A percentile compares a stretch with the other conserved stretches of the same genome.
These are phyloP conservation scores for Sphenodon punctatus DNA, from an alignment of 2,797 vertebrate species.

Conservation along the genomic window DNA sequence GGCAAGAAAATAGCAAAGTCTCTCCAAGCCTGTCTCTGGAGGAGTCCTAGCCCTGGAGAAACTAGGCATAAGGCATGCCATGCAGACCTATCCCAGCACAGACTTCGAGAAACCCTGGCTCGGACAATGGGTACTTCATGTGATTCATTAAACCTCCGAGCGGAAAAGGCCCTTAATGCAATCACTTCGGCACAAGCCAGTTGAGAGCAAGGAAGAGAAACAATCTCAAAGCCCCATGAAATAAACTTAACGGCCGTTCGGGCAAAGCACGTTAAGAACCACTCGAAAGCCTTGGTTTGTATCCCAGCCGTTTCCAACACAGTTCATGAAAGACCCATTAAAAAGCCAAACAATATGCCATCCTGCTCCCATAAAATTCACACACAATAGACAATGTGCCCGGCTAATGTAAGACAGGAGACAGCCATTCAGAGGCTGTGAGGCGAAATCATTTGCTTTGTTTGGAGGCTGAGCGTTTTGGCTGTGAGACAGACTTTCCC, in stretches of 20 bases:
- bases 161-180: too few relatives aligned
- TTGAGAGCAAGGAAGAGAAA: neutral
- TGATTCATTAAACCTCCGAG: too few relatives aligned
- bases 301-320: neutral
- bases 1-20: neutral
- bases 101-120: neutral
- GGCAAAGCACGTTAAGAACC: neutral
- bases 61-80: neutral
- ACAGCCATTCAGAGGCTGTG: neutral
- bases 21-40: neutral
- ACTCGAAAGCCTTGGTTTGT: neutral
- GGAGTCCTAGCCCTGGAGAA: neutral
- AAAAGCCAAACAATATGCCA: neutral
- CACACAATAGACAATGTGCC: neutral
- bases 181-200: neutral
- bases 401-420: neutral
- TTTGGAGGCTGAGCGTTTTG: neutral
- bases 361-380: neutral
- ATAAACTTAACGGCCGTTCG: fast-evolving
- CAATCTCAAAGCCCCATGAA: neutral
- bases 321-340: neutral
- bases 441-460: neutral
- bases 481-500: neutral
- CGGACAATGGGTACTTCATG: too few relatives aligned
- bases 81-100: neutral